Evolutionary conservation across 2,888 invertebrate species (phyloP).

Genomic region (Cheilosia variabilis): DNA sequence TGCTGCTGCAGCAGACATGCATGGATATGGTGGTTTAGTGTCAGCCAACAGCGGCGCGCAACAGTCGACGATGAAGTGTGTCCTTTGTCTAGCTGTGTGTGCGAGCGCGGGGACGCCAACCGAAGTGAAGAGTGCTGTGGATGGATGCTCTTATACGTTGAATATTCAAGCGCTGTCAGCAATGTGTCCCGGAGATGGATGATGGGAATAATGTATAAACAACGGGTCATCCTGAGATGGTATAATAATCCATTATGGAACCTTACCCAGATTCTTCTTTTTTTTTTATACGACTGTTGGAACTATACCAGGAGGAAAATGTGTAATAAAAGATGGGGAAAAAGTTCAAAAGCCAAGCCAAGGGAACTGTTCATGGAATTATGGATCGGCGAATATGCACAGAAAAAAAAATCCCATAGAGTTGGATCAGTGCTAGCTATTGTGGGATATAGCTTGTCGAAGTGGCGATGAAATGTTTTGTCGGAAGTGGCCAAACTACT

Average conservation of each 20-base stretch:
- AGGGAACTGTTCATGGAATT: slow-evolving; percentile 32
- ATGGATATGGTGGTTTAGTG: slow-evolving; percentile 53
- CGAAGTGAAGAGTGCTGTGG: slow-evolving; percentile 13
- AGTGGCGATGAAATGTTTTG: neutral
- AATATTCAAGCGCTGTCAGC: slow-evolving; percentile 71
- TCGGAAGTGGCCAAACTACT: slow-evolving; percentile 22
- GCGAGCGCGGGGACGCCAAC: neutral
- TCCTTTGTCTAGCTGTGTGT: slow-evolving; percentile 6
- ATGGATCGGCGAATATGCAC: slow-evolving; percentile 11
- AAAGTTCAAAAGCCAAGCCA: slow-evolving; percentile 26
- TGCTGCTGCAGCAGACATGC: slow-evolving; percentile 17
- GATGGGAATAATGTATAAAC: slow-evolving; percentile 60
- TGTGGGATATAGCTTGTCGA: slow-evolving; percentile 7
- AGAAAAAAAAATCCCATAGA: neutral
- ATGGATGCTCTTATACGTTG: slow-evolving; percentile 41
- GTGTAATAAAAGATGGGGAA: slow-evolving; percentile 5
- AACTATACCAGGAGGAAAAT: neutral
- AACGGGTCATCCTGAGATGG: slow-evolving; percentile 70
- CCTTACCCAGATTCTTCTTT: slow-evolving; percentile 50
- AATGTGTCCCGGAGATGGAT: slow-evolving; percentile 64
- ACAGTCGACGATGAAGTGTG: slow-evolving; percentile 43
- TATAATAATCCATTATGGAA: slow-evolving; percentile 69
- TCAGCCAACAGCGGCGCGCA: slow-evolving; percentile 30
- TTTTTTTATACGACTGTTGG: neutral
- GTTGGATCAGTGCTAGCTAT: neutral